Percentiles rank a stretch among this genome's conserved stretches.
These are phyloP conservation scores for Physeter macrocephalus DNA, from an alignment of 2,113 vertebrate species.

Conservation along the genomic window DNA sequence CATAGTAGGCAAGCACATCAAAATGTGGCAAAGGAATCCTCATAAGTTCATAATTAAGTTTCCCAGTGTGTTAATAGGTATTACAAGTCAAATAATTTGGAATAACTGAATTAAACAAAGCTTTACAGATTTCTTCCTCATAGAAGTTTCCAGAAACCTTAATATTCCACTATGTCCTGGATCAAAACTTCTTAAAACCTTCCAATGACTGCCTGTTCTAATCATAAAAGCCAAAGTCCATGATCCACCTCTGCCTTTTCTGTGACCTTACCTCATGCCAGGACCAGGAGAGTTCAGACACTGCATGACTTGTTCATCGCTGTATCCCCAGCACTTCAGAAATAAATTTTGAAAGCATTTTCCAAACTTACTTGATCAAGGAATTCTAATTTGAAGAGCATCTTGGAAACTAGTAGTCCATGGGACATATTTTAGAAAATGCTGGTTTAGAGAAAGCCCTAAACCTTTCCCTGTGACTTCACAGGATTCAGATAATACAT, in stretches of 20 bases:
- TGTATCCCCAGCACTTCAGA: neutral
- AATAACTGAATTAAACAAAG: neutral
- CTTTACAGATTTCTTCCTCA: neutral
- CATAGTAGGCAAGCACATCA: neutral
- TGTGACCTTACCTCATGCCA: neutral
- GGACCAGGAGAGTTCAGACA: neutral
- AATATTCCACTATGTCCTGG: neutral
- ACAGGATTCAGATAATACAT: neutral
- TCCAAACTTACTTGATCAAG: neutral
- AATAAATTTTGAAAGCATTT: neutral
- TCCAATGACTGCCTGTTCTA: neutral
- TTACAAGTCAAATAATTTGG: neutral
- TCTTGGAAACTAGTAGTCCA: neutral
- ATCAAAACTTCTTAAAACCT: neutral
- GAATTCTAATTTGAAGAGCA: neutral
- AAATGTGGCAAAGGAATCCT: neutral
- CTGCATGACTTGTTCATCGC: neutral
- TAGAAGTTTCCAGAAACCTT: neutral
- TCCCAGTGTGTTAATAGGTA: neutral
- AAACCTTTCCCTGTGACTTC: neutral
- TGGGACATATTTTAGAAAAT: conserved; percentile 12
- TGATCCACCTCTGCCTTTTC: neutral
- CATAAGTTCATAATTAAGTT: neutral
- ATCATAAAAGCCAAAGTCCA: neutral
- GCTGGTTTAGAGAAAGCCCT: neutral